phyloP scores from a whole-genome alignment of 1,140 invertebrate species.

The Lepidostoma basale region DNA sequence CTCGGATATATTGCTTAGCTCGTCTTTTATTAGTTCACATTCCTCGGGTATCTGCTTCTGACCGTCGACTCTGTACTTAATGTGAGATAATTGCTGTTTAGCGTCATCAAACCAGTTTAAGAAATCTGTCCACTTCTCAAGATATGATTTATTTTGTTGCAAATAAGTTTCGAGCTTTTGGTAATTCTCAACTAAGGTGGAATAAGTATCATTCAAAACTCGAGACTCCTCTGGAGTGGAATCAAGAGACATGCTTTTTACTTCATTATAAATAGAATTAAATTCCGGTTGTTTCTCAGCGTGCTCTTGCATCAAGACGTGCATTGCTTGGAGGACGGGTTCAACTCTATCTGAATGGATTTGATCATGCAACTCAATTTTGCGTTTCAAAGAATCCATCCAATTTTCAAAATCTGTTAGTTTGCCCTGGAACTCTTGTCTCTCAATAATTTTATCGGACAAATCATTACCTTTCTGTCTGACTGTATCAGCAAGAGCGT shows the following conservation, averaged over 20 bases:
- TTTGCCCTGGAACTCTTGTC: constrained; percentile 85
- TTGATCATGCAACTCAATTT: constrained; percentile 79
- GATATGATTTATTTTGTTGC: constrained; percentile 71
- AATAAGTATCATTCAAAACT: constrained; percentile 75
- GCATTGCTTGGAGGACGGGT: constrained; percentile 76
- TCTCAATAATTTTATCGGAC: constrained; percentile 77
- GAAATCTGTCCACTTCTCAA: constrained; percentile 85
- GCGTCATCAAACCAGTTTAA: constrained; percentile 81
- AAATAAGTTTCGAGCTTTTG: constrained; percentile 78
- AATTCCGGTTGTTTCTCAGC: constrained; percentile 78
- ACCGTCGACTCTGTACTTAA: constrained; percentile 79
- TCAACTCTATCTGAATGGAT: constrained; percentile 81
- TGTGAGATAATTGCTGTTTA: constrained; percentile 78
- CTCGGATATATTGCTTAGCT: constrained; percentile 68
- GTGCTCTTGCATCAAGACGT: constrained; percentile 80
- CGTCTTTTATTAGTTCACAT: constrained; percentile 68
- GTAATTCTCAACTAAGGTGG: constrained; percentile 75
- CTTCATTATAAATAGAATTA: constrained; percentile 77
- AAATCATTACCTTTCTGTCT: constrained; percentile 76
- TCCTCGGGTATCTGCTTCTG: constrained; percentile 70
- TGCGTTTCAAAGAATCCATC: constrained; percentile 77
- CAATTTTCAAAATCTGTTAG: constrained; percentile 82
- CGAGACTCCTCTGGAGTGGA: constrained; percentile 74
- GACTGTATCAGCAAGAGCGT: constrained; percentile 73
- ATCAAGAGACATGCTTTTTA: constrained; percentile 75